Percentiles rank a stretch among this genome's conserved stretches.
Evolutionary conservation across 2,888 invertebrate species (phyloP).

Genomic region (Lumbricus terrestris): DNA sequence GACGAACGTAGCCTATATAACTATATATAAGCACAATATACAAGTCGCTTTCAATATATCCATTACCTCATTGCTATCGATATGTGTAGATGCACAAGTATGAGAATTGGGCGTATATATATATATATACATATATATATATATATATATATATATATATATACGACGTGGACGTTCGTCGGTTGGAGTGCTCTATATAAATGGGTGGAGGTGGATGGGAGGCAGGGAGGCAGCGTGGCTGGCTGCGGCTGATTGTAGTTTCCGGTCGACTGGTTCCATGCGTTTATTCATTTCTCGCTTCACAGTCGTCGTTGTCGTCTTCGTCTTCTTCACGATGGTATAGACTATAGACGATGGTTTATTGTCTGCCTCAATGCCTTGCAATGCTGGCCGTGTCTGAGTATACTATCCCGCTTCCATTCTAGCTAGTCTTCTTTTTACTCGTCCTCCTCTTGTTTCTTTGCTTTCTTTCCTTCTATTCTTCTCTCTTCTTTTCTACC

Average conservation of each 20-base stretch:
- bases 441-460: neutral
- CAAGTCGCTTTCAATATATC: neutral
- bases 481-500: neutral
- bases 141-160: too few species aligned
- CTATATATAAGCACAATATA: neutral
- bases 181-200: neutral
- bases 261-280: conserved; percentile 3
- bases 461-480: neutral
- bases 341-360: neutral
- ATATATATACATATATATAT: too few species aligned
- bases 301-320: neutral
- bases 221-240: neutral
- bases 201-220: neutral
- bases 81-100: neutral
- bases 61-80: neutral
- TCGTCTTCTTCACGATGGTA: neutral
- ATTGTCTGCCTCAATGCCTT: neutral
- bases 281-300: conserved; percentile 3
- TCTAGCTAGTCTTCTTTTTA: neutral
- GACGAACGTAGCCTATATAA: too few species aligned
- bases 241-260: neutral
- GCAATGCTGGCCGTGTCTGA: too few species aligned
- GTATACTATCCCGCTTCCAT: too few species aligned
- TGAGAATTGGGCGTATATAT: neutral
- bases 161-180: neutral